These are phyloP conservation scores for Tolypeutes matacus DNA, from an alignment of 2,797 vertebrate genomes.

Conservation along the genomic window DNA sequence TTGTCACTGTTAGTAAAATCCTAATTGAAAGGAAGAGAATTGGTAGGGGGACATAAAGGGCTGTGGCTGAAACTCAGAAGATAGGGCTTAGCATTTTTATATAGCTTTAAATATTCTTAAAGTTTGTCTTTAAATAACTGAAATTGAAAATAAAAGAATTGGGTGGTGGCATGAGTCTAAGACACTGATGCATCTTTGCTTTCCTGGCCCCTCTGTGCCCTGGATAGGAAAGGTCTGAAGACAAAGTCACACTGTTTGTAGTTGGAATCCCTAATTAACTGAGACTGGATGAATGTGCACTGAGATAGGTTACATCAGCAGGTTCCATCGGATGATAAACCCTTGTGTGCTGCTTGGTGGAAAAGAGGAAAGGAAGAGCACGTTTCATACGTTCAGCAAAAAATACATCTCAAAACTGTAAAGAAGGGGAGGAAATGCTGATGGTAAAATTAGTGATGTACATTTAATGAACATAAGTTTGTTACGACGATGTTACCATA, in stretches of 20 bases:
- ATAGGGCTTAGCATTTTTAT: neutral
- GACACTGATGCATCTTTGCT: neutral
- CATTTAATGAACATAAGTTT: neutral
- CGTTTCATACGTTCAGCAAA: neutral
- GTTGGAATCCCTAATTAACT: neutral
- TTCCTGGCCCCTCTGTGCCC: neutral
- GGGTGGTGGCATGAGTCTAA: neutral
- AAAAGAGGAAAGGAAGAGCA: neutral
- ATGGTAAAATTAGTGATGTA: slow-evolving; percentile 3
- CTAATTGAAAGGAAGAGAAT: neutral
- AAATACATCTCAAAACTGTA: neutral
- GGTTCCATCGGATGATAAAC: neutral
- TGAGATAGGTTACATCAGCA: neutral
- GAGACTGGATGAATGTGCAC: too few species aligned
- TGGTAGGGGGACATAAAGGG: neutral
- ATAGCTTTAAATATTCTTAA: neutral
- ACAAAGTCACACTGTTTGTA: neutral
- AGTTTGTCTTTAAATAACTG: slow-evolving; percentile 15
- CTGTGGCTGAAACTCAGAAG: neutral
- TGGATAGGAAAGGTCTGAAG: neutral
- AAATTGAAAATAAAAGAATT: neutral
- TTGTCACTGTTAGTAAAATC: neutral
- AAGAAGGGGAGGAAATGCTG: neutral
- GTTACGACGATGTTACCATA: neutral
- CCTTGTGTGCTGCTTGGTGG: neutral